Conservation (phyloP, 2,888 invertebrate genomes). For the Oeneis ivallda region DNA sequence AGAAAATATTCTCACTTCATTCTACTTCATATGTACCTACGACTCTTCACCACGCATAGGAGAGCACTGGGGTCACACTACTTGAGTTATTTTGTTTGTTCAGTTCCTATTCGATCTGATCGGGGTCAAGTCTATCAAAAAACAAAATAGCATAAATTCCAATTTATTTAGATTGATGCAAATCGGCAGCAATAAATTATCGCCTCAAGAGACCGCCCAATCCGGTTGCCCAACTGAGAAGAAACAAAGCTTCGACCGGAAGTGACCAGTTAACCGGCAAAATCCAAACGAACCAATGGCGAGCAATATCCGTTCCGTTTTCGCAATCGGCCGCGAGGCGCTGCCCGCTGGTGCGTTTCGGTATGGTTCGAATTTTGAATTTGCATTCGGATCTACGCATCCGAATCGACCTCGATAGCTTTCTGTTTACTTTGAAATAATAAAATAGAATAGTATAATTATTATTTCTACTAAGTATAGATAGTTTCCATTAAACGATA, state of each 20-base stretch:
- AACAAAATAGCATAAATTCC: slow-evolving; percentile 1
- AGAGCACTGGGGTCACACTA: too few relatives aligned
- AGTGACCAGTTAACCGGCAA: slow-evolving; percentile 77
- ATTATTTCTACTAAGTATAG: neutral
- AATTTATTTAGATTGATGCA: slow-evolving; percentile 33
- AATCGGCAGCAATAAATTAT: slow-evolving; percentile 37
- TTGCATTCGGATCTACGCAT: slow-evolving; percentile 50
- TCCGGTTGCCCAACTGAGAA: slow-evolving; percentile 51
- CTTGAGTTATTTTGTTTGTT: too few relatives aligned
- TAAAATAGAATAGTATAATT: neutral
- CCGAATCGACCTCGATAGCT: slow-evolving; percentile 34
- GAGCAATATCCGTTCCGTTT: slow-evolving; percentile 80
- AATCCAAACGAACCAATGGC: slow-evolving; percentile 78
- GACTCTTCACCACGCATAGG: too few relatives aligned
- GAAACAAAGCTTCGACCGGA: slow-evolving; percentile 73
- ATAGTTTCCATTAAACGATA: too few relatives aligned
- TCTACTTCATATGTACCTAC: too few relatives aligned
- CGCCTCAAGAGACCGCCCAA: slow-evolving; percentile 37
- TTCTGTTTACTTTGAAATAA: slow-evolving; percentile 27
- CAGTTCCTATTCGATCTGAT: neutral
- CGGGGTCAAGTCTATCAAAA: slow-evolving; percentile 2
- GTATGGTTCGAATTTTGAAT: slow-evolving; percentile 58
- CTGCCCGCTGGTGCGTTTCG: slow-evolving; percentile 72
- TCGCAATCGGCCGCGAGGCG: slow-evolving; percentile 70
- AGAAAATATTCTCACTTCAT: too few relatives aligned